These are phyloP conservation scores for Drosophila koepferae DNA, from an alignment of 2,888 invertebrate genomes.

Conservation along the genomic window DNA sequence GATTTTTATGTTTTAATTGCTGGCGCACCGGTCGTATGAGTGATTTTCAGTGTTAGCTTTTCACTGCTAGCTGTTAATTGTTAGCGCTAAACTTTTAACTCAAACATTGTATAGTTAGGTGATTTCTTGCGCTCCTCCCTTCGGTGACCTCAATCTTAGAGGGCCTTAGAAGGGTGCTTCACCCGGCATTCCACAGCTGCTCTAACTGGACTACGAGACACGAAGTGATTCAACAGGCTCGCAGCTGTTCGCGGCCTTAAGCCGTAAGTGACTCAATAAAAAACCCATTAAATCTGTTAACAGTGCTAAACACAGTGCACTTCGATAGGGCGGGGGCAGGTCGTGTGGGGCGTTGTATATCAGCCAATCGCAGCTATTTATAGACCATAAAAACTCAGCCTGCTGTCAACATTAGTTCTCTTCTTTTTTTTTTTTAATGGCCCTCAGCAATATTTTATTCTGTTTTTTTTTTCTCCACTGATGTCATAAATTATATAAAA, in stretches of 20 bases:
- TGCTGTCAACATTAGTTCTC: constrained; percentile 17
- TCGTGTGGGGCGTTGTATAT: constrained; percentile 9
- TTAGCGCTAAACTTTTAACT: constrained; percentile 52
- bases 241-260: constrained; percentile 11
- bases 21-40: constrained; percentile 71
- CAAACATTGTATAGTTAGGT: constrained; percentile 55
- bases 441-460: constrained; percentile 8
- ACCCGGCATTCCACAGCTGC: constrained; percentile 35
- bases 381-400: constrained; percentile 49
- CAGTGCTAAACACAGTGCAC: constrained; percentile 60
- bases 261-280: constrained; percentile 66
- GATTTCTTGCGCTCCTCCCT: constrained; percentile 6
- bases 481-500: constrained; percentile 44
- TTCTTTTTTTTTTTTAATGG: constrained; percentile 18
- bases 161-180: constrained; percentile 55
- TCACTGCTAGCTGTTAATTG: constrained; percentile 73
- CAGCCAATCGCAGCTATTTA: constrained; percentile 51
- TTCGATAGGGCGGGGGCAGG: neutral
- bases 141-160: neutral
- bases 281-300: constrained; percentile 56
- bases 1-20: constrained; percentile 78
- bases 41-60: constrained; percentile 71
- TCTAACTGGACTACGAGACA: constrained; percentile 12
- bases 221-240: constrained; percentile 52
- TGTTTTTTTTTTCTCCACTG: constrained; percentile 9